Conservation (phyloP, 2,888 invertebrate species). For the Pachydiplax longipennis region DNA sequence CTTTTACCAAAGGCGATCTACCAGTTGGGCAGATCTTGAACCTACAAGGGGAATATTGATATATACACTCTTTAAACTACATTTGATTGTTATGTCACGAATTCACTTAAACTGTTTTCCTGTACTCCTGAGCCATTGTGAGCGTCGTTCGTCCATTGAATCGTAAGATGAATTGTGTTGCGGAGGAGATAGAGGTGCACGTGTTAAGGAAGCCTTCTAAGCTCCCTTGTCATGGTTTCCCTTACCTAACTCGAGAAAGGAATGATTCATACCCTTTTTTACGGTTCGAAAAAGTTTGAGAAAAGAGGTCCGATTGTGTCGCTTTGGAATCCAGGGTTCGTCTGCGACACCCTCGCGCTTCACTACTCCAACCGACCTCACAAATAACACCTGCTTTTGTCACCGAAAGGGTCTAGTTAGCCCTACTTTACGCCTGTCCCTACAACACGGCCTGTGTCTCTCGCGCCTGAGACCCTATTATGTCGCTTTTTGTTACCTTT, state of each 20-base stretch:
- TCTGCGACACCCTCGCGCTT: background rate
- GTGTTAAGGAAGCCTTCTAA: too few relatives aligned
- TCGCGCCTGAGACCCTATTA: background rate
- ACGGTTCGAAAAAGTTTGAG: background rate
- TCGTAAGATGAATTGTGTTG: too few relatives aligned
- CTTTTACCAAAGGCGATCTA: too few relatives aligned
- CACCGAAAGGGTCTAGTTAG: background rate
- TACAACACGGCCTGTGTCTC: background rate
- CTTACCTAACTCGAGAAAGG: background rate
- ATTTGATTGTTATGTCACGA: too few relatives aligned
- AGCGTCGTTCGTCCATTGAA: too few relatives aligned
- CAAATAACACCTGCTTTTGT: background rate
- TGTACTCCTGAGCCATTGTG: too few relatives aligned
- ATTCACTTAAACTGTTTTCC: too few relatives aligned
- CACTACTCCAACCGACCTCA: background rate
- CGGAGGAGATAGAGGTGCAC: too few relatives aligned
- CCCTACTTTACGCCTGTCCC: background rate
- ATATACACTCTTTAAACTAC: too few relatives aligned
- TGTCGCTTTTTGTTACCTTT: background rate
- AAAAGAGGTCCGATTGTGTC: background rate
- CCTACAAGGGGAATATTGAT: too few relatives aligned
- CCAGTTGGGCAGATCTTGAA: too few relatives aligned
- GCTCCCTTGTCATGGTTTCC: too few relatives aligned
- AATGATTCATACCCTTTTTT: background rate
- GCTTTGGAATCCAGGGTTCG: background rate